Conservation (phyloP, 2,797 vertebrate genomes). For the Alosa sapidissima region DNA sequence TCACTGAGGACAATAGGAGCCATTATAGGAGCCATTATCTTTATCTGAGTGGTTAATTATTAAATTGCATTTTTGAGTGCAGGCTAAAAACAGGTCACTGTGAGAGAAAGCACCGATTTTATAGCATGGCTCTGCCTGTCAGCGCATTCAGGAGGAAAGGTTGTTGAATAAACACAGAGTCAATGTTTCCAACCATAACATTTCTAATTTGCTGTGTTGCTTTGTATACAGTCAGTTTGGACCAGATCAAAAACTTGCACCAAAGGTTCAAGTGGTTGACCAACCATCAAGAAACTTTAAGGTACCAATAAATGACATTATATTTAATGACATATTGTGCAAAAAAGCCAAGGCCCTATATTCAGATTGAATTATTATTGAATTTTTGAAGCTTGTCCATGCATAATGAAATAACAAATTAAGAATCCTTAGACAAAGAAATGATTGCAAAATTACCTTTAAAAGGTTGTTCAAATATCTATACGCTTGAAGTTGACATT, state of each 20-base stretch:
- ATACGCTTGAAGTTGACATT: not conserved
- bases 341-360: too few relatives aligned
- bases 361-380: not conserved
- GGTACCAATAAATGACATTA: conserved; percentile 67
- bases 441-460: not conserved
- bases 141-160: not conserved
- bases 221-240: conserved; percentile 80
- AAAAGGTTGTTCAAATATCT: not conserved
- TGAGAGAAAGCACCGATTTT: not conserved
- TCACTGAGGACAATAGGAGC: not conserved
- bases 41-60: conserved; percentile 15
- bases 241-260: conserved; percentile 88
- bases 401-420: not conserved
- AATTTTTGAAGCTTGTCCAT: not conserved
- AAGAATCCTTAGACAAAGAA: not conserved
- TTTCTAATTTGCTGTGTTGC: conserved; percentile 10
- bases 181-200: not conserved
- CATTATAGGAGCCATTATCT: conserved; percentile 1
- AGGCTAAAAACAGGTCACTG: not conserved
- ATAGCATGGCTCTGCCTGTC: not conserved
- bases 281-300: conserved; percentile 81
- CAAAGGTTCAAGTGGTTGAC: conserved; percentile 86
- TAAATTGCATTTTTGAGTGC: not conserved
- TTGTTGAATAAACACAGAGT: not conserved
- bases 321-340: not conserved